Evolutionary conservation across 2,888 invertebrate species (phyloP).

Genomic region (Oscheius sp.): DNA sequence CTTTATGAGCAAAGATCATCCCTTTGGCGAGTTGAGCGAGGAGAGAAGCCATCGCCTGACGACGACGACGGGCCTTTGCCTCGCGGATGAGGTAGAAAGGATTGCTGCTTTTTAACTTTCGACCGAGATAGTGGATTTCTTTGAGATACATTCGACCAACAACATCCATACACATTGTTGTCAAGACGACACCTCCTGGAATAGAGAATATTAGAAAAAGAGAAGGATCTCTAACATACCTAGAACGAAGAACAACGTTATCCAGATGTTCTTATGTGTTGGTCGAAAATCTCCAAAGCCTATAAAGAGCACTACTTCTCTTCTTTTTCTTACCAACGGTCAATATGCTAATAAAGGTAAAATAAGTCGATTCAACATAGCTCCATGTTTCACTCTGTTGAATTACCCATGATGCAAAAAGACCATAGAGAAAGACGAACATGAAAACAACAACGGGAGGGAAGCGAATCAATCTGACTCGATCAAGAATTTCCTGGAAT

Average conservation of each 20-base stretch:
- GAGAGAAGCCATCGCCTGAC: conserved; percentile 68
- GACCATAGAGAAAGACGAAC: conserved; percentile 66
- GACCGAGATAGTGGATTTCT: conserved; percentile 69
- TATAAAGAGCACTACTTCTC: conserved; percentile 31
- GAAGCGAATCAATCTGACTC: conserved; percentile 64
- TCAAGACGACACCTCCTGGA: conserved; percentile 65
- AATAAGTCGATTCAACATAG: conserved; percentile 66
- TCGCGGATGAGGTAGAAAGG: conserved; percentile 68
- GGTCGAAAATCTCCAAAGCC: conserved; percentile 69
- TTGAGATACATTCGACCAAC: conserved; percentile 69
- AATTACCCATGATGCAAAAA: conserved; percentile 58
- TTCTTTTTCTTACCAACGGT: conserved; percentile 60
- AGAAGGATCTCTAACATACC: conserved; percentile 19
- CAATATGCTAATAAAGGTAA: conserved; percentile 68
- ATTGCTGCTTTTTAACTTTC: conserved; percentile 68
- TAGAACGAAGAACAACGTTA: conserved; percentile 45
- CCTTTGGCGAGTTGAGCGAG: conserved; percentile 67
- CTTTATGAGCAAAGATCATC: conserved; percentile 69
- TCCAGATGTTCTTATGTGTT: conserved; percentile 56
- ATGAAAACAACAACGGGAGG: conserved; percentile 67
- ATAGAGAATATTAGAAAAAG: not conserved
- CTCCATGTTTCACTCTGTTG: conserved; percentile 60
- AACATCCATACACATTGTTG: conserved; percentile 70
- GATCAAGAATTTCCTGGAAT: conserved; percentile 62
- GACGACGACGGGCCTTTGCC: conserved; percentile 66